Evolutionary conservation across 2,113 vertebrate species (phyloP).

Genomic region (Haemorhous mexicanus): DNA sequence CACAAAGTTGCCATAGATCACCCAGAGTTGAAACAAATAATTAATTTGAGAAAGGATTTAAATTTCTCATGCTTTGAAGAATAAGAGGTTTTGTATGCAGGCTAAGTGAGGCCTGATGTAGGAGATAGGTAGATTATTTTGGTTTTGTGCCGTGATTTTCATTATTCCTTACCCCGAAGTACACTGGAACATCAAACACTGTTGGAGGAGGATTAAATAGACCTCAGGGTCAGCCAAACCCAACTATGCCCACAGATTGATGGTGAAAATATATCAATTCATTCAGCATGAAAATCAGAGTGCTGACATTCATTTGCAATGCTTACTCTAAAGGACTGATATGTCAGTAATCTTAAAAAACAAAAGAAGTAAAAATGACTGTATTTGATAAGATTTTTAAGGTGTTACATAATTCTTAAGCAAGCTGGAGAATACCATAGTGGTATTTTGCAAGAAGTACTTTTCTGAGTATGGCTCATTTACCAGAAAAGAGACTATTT

Average conservation of each 20-base stretch:
- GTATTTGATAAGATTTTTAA: background rate
- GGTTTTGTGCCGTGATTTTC: background rate
- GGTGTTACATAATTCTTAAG: background rate
- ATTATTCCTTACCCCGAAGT: background rate
- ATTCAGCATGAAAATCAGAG: background rate
- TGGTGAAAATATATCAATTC: background rate
- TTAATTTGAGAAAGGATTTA: background rate
- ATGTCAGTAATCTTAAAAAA: background rate
- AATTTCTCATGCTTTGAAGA: background rate
- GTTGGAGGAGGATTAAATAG: background rate
- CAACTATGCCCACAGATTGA: no score
- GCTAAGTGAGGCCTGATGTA: background rate
- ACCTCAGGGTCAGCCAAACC: background rate
- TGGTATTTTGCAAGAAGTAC: background rate
- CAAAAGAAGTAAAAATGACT: background rate
- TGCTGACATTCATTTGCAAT: background rate
- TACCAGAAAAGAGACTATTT: background rate
- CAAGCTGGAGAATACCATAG: background rate
- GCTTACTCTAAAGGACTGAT: background rate
- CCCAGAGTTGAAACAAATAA: background rate
- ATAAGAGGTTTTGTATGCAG: background rate
- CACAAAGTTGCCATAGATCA: background rate
- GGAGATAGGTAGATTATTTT: background rate
- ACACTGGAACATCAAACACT: background rate
- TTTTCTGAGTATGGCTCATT: background rate